Base-by-base conservation (phyloP, 2,888 invertebrate species). In the Pemphredon lugubris region DNA sequence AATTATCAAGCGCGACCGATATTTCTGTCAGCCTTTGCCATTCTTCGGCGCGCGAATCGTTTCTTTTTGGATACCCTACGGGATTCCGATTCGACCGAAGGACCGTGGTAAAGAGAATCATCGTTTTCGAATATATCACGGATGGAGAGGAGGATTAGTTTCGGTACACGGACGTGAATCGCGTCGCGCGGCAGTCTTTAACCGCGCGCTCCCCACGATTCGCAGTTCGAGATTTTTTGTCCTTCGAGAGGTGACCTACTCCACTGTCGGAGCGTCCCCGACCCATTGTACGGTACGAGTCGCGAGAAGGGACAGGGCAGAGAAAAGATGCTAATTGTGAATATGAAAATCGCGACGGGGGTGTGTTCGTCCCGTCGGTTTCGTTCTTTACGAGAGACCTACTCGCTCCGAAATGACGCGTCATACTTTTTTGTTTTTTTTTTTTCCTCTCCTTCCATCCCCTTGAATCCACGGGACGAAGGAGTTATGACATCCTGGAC, bases 291-390 rank as follows among this genome's bases (percentile, higher is more conserved):
- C 65, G n/a, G 42, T n/a, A 23, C 37, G 68, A 59, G 57, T 44
- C 23, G n/a, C n/a, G n/a, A 60, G 63, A 61, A 45, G 61, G 53
- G 76, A 68, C 48, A 39, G 34, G 9, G 18, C 53, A 51, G 59
- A 51, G 59, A 79, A 77, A 53, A 79, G 67, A 84, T 76, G 73
- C 70, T 76, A 75, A 83, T 80, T 83, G 77, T 67, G 77, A 59
- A 79, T 78, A 84, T 81, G 79, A 81, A 83, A 83, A 81, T 82
- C 68, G 61, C 70, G 57, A 68, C 75, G 71, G 73, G 73, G 71
- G 71, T 68, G 63, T 34, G n/a, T 34, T 21, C n/a, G n/a, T n/a
- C 21, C 48, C 59, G 40, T 67, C 57, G 66, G 39, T 57, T 74
- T 67, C n/a, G 50, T 74, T 72, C 75, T 82, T 83, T 77, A 79